Base-by-base conservation (phyloP, 2,113 vertebrate genomes). In the Zosterops japonicus region DNA sequence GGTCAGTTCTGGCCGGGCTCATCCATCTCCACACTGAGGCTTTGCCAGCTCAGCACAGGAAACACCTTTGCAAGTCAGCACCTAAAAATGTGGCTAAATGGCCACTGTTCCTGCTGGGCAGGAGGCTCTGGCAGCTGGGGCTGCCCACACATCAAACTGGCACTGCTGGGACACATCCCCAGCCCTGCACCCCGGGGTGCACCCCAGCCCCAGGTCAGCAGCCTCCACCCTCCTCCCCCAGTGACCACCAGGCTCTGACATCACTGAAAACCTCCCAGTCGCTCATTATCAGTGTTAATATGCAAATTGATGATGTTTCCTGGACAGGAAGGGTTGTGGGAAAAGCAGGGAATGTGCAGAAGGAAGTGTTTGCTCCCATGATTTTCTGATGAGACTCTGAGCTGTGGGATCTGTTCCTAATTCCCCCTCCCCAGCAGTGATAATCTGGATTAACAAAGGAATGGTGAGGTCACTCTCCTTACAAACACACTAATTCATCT, bases 401-500 rank as follows among this genome's bases (percentile, higher is more conserved):
- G 31, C 42, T 25, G 28, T 5, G 67, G 86, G 47, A 39, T 36
- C 31, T 39, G 9, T 1, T 76, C 12, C 4, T 5, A 10, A 9
- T 13, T 36, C 21, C n/a, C 17, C 1, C 36, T 36, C 9, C 1
- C 10, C 39, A 59, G 28, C 74, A 36, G 11, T 19, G 82, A 36
- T 8, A 28, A 64, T 11, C 60, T n/a, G 56, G 7, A 55, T n/a
- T 74, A 42, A 20, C 25, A n/a, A 14, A 28, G 29, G 35, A 19
- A 17, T 36, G 19, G 8, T 35, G 25, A 8, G 42, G 44, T 10
- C 39, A 5, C 5, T 25, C 33, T 42, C 55, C 33, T 46, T 18
- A 9, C 11, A 35, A 31, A 5, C 13, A n/a, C n/a, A 57, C 0
- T 0, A 39, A 49, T 24, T 64, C 41, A 29, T 6, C 56, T 42